phyloP scores from a whole-genome alignment of 2,888 invertebrate species.

The Tetragonisca angustula region DNA sequence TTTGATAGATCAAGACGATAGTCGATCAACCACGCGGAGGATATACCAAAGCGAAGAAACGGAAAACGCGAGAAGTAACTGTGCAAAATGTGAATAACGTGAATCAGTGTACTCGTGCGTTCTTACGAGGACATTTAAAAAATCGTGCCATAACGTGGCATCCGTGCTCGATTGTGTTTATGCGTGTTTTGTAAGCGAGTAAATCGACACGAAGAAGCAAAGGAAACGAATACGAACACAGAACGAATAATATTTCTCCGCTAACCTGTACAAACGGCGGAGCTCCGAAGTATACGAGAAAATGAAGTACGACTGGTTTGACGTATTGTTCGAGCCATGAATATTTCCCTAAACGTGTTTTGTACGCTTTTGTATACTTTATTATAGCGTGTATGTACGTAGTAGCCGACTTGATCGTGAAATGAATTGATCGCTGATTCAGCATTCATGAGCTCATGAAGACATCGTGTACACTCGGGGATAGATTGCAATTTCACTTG shows the following conservation, averaged over 20 bases:
- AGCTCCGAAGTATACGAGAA: conserved; percentile 28
- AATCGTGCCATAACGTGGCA: conserved; percentile 6
- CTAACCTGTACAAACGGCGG: conserved; percentile 43
- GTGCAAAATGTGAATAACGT: conserved; percentile 39
- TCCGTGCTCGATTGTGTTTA: conserved; percentile 1
- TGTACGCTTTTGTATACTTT: conserved; percentile 63
- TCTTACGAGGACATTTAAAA: conserved; percentile 1
- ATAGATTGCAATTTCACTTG: conserved; percentile 17
- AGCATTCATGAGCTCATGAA: conserved; percentile 37
- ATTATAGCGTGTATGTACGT: conserved; percentile 48
- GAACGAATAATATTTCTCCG: not conserved
- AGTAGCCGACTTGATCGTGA: conserved; percentile 43
- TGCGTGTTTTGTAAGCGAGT: not conserved
- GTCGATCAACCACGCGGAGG: conserved; percentile 50
- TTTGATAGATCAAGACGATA: conserved; percentile 1
- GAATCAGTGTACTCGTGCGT: conserved; percentile 9
- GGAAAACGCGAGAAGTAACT: conserved; percentile 24
- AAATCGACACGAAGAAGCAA: not conserved
- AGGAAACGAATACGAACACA: not conserved
- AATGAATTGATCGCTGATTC: conserved; percentile 33
- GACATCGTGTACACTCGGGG: conserved; percentile 23
- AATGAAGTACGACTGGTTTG: conserved; percentile 6
- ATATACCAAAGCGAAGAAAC: conserved; percentile 66
- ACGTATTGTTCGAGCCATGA: conserved; percentile 23
- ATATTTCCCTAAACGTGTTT: conserved; percentile 52